Evolutionary conservation across 2,888 invertebrate species (phyloP), one percentile per base, ranked within the genome.

Genomic region (Cremastinae sp.): DNA sequence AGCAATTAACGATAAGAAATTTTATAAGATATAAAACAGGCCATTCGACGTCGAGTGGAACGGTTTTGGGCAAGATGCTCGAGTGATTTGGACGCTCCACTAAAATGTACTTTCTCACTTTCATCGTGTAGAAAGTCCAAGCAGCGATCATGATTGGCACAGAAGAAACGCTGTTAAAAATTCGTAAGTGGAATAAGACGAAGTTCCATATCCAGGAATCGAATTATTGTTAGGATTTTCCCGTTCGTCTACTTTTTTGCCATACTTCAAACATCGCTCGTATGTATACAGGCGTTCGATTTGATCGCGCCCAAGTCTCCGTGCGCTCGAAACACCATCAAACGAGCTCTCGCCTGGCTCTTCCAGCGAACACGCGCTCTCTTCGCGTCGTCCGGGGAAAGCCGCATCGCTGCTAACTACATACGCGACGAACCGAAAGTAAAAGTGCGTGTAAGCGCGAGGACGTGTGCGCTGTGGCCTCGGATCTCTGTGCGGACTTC

Each of bases 341-440:
- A 36, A 16, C 58, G 47, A 72, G 62, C 62, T 68, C 68, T 72
- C 72, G 53, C 51, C 64, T 73, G 45, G 53, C 49, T 12, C 47
- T n/a, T 56, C 47, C 51, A 28, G 62, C 49, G 49, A 58, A 58
- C n/a, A n/a, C 28, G 47, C 58, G 53, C 59, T 20, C 56, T 22
- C 47, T 53, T 45, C 53, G 51, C 68, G 76, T 79, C 69, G 75
- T 75, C 79, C 77, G 75, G 79, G 79, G 79, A 79, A 79, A 79
- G 79, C 79, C 77, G 77, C 72, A 75, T 69, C 77, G 77, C 69
- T 51, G 74, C 12, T 66, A 75, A 69, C 75, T 77, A 28, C 28
- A 28, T 28, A 77, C 77, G 74, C 77, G 77, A 77, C 77, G 75
- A 41, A 75, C 79, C 72, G 70, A 79, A 79, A 79, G 78, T 78